A percentile compares a stretch with the other conserved stretches of the same genome.
These are phyloP conservation scores for Oscheius sp. DNA, from an alignment of 1,140 invertebrate species.

Conservation along the genomic window DNA sequence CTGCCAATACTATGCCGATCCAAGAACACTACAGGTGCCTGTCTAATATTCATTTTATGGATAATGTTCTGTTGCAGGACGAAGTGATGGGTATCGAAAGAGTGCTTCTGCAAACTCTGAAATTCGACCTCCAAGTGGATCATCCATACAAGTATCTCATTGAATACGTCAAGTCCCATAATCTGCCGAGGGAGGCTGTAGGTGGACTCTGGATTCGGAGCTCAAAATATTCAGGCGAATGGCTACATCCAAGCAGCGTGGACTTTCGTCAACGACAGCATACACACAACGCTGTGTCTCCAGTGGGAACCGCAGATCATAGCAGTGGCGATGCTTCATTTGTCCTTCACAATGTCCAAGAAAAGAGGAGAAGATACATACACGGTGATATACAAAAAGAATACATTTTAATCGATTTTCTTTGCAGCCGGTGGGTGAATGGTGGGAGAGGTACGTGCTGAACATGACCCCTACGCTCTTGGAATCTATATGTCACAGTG, in stretches of 20 bases:
- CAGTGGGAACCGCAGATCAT: constrained; percentile 92
- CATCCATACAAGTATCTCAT: constrained; percentile 92
- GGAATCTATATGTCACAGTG: constrained; percentile 56
- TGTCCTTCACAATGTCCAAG: constrained; percentile 47
- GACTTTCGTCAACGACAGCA: constrained; percentile 98
- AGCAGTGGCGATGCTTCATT: constrained; percentile 55
- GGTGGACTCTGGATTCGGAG: not conserved
- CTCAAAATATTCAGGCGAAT: constrained; percentile 69
- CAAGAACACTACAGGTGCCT: no score
- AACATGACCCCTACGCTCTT: constrained; percentile 44
- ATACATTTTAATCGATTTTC: constrained; percentile 21
- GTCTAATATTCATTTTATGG: not conserved
- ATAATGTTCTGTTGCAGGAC: constrained; percentile 67
- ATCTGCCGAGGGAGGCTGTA: constrained; percentile 67
- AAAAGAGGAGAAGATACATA: constrained; percentile 70
- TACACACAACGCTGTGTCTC: constrained; percentile 90
- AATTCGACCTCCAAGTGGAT: constrained; percentile 96
- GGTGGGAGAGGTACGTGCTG: constrained; percentile 38
- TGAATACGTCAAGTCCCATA: constrained; percentile 85
- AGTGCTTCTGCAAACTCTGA: constrained; percentile 94
- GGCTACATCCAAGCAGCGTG: constrained; percentile 99
- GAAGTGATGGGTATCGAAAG: constrained; percentile 95
- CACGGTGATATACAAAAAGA: constrained; percentile 69
- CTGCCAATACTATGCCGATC: no score
- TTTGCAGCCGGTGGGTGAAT: constrained; percentile 6